These are phyloP conservation scores for Beaufortia kweichowensis DNA, from an alignment of 2,113 vertebrate species.

Conservation along the genomic window DNA sequence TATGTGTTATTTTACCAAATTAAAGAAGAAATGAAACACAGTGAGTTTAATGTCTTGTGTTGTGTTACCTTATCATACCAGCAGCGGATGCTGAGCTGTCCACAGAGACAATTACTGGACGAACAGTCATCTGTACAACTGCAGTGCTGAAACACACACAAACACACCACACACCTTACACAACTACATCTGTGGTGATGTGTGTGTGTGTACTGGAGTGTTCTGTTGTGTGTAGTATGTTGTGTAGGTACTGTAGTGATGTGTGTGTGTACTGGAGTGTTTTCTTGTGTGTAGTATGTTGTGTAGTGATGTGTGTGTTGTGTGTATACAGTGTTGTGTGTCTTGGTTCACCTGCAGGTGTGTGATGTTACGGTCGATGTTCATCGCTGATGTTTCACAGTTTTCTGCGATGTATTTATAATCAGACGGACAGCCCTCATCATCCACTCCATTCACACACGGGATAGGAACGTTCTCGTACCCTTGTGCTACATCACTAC, in stretches of 20 bases:
- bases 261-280: not conserved
- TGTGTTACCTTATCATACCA: slow-evolving; percentile 90
- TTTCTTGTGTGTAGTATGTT: no score
- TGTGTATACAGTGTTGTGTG: not conserved
- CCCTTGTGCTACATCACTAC: slow-evolving; percentile 86
- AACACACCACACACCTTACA: slow-evolving; percentile 3
- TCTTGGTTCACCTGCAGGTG: slow-evolving; percentile 82
- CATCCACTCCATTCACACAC: slow-evolving; percentile 87
- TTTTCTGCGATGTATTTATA: slow-evolving; percentile 93
- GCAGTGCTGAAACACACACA: slow-evolving; percentile 77
- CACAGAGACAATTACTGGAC: slow-evolving; percentile 90
- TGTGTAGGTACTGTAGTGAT: not conserved
- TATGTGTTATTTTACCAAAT: no score
- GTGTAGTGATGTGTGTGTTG: not conserved
- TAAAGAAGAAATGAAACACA: no score
- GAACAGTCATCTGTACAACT: slow-evolving; percentile 89
- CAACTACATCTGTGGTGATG: not conserved
- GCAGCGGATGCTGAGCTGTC: slow-evolving; percentile 93
- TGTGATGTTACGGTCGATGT: slow-evolving; percentile 92
- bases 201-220: not conserved
- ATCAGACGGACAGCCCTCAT: slow-evolving; percentile 85
- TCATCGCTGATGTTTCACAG: slow-evolving; percentile 92
- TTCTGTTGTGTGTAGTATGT: not conserved
- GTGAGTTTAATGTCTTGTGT: not conserved
- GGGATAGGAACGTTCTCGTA: slow-evolving; percentile 91